Evolutionary conservation across 2,888 invertebrate genomes (phyloP), one percentile per base, ranked within the genome.

Genomic region (Dryobota labecula): DNA sequence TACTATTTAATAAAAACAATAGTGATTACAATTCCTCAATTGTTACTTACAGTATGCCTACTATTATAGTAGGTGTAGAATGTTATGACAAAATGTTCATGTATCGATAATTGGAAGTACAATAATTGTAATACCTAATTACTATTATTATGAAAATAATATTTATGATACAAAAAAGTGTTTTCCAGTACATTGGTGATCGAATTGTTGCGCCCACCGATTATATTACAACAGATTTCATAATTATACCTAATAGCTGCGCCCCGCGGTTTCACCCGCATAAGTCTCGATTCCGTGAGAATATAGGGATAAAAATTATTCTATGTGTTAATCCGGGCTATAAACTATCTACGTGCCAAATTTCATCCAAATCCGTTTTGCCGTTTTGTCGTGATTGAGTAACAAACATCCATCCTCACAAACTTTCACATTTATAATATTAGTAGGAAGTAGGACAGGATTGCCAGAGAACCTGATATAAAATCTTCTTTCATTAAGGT

Each of bases 21-120:
- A 89, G 73, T 91, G 91, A 90, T 92, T 94, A 94, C 93, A 95
- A 94, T 94, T 94, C 94, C 94, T 92, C 86, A 82, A 89, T 90
- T 80, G 74, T 80, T 80, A 80, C 72, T 82, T 84, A 81, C 61
- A 78, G 41, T 74, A 79, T 74, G 56, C 82, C 74, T 63, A 82
- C 80, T 78, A 79, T 73, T 70, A 76, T 68, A 76, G 84, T 82
- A 85, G 82, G 80, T 76, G 62, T 78, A 80, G 73, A 78, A 71
- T 76, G 57, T 76, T 74, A 83, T 49, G 78, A 78, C 70, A 68
- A 86, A 85, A 81, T 70, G 69, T 81, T 83, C 73, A 76, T 80
- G 80, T 84, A 84, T 79, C 76, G 75, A 84, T 80, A 80, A 84
- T 79, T 85, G 83, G 85, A 86, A 86, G 85, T 88, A 84, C 80